These are phyloP conservation scores for Pedicia rivosa DNA, from an alignment of 2,888 invertebrate species.

Conservation along the genomic window DNA sequence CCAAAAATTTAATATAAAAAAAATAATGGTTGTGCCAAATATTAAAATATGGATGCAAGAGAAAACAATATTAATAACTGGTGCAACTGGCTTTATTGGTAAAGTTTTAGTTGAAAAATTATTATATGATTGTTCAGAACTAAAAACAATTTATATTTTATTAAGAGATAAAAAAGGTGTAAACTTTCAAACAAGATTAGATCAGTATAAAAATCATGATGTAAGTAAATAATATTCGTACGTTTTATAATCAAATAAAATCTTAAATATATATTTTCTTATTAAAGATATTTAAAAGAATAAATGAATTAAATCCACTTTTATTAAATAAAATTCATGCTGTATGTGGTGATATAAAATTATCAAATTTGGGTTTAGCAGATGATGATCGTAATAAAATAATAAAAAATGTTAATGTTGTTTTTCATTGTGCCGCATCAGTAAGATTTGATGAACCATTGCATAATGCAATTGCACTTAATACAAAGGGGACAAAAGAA, in stretches of 20 bases:
- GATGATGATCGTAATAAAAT: conserved; percentile 7
- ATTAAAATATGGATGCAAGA: conserved; percentile 1
- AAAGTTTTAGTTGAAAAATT: conserved; percentile 17
- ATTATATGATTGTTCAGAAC: conserved; percentile 13
- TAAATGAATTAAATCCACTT: conserved; percentile 3
- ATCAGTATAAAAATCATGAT: conserved; percentile 6
- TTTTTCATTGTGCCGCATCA: conserved; percentile 38
- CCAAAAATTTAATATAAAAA: too few species aligned
- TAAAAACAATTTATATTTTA: conserved; percentile 13
- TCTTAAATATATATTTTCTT: neutral
- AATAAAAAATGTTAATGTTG: conserved; percentile 23
- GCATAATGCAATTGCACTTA: conserved; percentile 18
- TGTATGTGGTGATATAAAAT: conserved; percentile 8
- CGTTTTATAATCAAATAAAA: neutral
- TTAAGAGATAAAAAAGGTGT: conserved; percentile 9
- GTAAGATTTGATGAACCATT: conserved; percentile 36
- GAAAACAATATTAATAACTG: conserved; percentile 12
- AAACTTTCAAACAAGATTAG: conserved; percentile 8
- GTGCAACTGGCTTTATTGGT: conserved; percentile 17
- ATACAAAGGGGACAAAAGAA: conserved; percentile 12
- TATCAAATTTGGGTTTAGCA: conserved; percentile 6
- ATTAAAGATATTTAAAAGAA: neutral
- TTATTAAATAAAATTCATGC: conserved; percentile 10
- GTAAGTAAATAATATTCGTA: neutral
- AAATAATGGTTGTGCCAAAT: too few species aligned